phyloP scores from a whole-genome alignment of 2,113 vertebrate species.

The Corapipo altera region DNA sequence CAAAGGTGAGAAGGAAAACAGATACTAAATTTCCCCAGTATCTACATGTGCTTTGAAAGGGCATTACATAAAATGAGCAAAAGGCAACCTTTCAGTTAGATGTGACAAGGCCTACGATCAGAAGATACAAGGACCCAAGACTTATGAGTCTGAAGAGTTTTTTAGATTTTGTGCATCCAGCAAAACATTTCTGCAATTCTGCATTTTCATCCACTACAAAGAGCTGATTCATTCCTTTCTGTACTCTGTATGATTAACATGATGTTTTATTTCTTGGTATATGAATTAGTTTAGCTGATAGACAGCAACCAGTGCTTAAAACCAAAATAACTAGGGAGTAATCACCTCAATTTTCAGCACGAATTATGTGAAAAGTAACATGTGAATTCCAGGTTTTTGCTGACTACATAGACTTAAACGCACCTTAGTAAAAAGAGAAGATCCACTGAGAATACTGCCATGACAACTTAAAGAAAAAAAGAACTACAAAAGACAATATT shows the following conservation, averaged over 20 bases:
- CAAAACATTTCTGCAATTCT: slow-evolving; percentile 27
- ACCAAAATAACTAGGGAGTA: neutral
- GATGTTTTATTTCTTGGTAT: neutral
- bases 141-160: neutral
- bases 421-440: neutral
- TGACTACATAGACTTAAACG: neutral
- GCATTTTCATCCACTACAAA: neutral
- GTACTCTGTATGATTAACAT: neutral
- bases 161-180: neutral
- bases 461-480: neutral
- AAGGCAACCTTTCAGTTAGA: neutral
- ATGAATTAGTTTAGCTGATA: neutral
- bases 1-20: neutral
- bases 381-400: slow-evolving; percentile 8
- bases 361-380: neutral
- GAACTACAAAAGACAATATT: neutral
- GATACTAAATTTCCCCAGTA: neutral
- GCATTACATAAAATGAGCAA: neutral
- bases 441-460: slow-evolving; percentile 18
- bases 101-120: neutral
- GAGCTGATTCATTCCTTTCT: slow-evolving; percentile 4
- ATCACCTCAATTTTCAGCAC: slow-evolving; percentile 34
- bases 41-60: neutral
- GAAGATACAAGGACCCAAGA: neutral
- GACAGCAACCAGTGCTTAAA: neutral